A percentile compares a stretch with the other conserved stretches of the same genome.
Conservation (phyloP, 2,113 vertebrate species). For the Oryzias woworae region DNA sequence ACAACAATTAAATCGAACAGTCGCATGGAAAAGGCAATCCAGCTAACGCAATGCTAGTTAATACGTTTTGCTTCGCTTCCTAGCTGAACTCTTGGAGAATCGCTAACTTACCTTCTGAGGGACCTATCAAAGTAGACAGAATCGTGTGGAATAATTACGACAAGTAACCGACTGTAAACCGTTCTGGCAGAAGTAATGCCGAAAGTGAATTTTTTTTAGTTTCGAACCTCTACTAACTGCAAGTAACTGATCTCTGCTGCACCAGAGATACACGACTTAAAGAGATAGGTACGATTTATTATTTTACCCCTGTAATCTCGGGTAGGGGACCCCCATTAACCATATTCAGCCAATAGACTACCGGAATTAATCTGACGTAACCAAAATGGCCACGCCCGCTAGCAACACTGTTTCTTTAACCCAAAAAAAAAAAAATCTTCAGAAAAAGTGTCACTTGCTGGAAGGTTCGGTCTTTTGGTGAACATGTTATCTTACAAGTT, state of each 20-base stretch:
- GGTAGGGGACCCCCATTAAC: conserved; percentile 68
- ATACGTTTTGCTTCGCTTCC: conserved; percentile 28
- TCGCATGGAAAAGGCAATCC: conserved; percentile 50
- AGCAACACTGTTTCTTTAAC: neutral
- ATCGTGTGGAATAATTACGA: conserved; percentile 48
- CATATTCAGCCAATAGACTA: conserved; percentile 61
- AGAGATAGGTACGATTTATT: conserved; percentile 75
- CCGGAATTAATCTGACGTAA: conserved; percentile 53
- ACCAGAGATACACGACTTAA: conserved; percentile 74
- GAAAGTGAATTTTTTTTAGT: conserved; percentile 26
- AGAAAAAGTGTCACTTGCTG: too few species aligned
- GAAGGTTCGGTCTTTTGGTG: too few species aligned
- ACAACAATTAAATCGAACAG: neutral
- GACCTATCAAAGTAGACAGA: conserved; percentile 74
- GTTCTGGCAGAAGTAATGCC: conserved; percentile 35
- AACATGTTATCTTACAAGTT: too few species aligned
- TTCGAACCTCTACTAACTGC: conserved; percentile 34
- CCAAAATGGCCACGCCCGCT: conserved; percentile 24
- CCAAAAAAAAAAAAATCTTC: too few species aligned
- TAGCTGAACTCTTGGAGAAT: conserved; percentile 15
- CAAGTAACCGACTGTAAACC: conserved; percentile 23
- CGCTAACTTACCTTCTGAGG: conserved; percentile 74
- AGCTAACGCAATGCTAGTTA: conserved; percentile 41
- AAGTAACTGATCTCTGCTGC: conserved; percentile 65
- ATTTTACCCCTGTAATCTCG: conserved; percentile 75